Evolutionary conservation across 2,113 vertebrate genomes (phyloP).

Genomic region (Clarias magur): DNA sequence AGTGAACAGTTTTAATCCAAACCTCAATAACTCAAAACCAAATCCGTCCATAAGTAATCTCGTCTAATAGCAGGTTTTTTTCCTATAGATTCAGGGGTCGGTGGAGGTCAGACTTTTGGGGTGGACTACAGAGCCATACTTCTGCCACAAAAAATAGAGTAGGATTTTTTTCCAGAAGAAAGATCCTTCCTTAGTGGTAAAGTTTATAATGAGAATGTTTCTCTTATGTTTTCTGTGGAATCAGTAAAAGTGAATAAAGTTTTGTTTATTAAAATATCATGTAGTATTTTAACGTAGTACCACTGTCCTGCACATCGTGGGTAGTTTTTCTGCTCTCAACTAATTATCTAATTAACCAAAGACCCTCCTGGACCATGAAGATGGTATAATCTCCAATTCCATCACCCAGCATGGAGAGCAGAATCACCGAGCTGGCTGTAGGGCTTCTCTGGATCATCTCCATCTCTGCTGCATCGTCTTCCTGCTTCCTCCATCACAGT

Average conservation of each 20-base stretch:
- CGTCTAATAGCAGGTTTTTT: not conserved
- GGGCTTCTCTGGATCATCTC: not conserved
- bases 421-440: not conserved
- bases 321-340: too few species aligned
- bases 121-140: not conserved
- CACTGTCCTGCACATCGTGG: too few species aligned
- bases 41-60: not conserved
- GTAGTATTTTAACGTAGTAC: too few species aligned
- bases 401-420: too few species aligned
- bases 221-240: not conserved
- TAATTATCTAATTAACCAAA: not conserved
- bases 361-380: not conserved
- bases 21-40: not conserved
- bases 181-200: too few species aligned
- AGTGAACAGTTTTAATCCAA: not conserved
- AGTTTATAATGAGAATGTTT: not conserved
- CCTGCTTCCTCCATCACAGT: not conserved
- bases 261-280: too few species aligned
- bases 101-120: not conserved
- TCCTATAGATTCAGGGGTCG: not conserved
- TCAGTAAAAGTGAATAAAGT: not conserved
- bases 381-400: too few species aligned
- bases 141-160: too few species aligned
- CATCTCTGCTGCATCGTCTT: not conserved
- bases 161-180: too few species aligned